Evolutionary conservation across 2,113 vertebrate genomes (phyloP).

Genomic region (Otocyon megalotis): DNA sequence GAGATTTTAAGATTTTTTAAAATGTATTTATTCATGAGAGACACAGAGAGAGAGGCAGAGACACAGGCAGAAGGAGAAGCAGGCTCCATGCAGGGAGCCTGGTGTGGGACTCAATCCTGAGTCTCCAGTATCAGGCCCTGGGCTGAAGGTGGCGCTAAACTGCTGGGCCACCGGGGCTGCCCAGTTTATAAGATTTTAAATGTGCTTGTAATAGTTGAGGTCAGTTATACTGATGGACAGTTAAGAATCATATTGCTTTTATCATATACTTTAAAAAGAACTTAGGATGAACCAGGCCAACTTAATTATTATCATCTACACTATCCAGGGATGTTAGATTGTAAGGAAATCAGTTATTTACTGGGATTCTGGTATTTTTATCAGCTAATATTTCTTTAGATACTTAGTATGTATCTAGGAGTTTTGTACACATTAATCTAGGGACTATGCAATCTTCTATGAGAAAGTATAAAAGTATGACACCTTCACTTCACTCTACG

Average conservation of each 20-base stretch:
- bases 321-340: not conserved
- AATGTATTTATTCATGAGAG: too few relatives aligned
- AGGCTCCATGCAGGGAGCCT: too few relatives aligned
- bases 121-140: too few relatives aligned
- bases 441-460: not conserved
- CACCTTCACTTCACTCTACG: not conserved
- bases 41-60: too few relatives aligned
- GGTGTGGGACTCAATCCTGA: too few relatives aligned
- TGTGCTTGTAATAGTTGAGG: not conserved
- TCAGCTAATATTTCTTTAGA: not conserved
- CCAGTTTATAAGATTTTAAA: not conserved
- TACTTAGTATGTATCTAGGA: not conserved
- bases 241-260: not conserved
- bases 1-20: too few relatives aligned
- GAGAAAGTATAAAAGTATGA: not conserved
- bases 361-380: not conserved
- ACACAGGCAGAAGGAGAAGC: too few relatives aligned
- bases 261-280: not conserved
- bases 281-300: not conserved
- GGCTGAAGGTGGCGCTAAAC: too few relatives aligned
- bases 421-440: not conserved
- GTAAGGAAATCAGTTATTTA: slow-evolving; percentile 20
- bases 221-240: not conserved
- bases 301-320: not conserved
- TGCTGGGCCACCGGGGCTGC: too few relatives aligned